A percentile compares a stretch with the other conserved stretches of the same genome.
phyloP scores from a whole-genome alignment of 1,140 invertebrate genomes.

The Orius laevigatus region DNA sequence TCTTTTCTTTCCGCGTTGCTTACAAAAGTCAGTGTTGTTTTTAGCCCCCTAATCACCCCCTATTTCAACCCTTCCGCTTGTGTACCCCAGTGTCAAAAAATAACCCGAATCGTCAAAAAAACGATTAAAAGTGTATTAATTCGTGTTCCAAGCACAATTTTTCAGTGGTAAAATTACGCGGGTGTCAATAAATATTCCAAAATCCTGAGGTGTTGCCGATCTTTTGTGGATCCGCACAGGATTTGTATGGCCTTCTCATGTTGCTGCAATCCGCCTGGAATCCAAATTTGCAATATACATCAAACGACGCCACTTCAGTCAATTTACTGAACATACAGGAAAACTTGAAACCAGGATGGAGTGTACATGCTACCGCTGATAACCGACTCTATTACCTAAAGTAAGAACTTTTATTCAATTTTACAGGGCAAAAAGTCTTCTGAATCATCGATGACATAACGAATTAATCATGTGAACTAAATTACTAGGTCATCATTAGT shows the following conservation, averaged over 20 bases:
- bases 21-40: neutral
- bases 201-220: neutral
- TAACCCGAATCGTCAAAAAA: neutral
- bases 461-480: neutral
- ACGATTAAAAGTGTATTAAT: neutral
- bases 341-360: slow-evolving; percentile 38
- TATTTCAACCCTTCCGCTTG: neutral
- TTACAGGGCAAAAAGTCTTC: neutral
- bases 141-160: neutral
- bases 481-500: neutral
- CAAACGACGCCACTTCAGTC: slow-evolving; percentile 12
- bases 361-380: slow-evolving; percentile 49
- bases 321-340: slow-evolving; percentile 20
- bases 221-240: neutral
- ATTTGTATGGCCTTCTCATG: slow-evolving; percentile 18
- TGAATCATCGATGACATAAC: neutral
- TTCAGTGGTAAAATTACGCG: neutral
- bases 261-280: slow-evolving; percentile 20
- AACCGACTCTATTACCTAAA: slow-evolving; percentile 64
- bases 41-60: neutral
- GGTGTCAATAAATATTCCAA: neutral
- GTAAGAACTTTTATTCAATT: slow-evolving; percentile 33
- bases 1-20: neutral
- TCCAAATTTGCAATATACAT: slow-evolving; percentile 14
- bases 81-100: neutral